A percentile compares a stretch with the other conserved stretches of the same genome.
Evolutionary conservation across 2,797 vertebrate species (phyloP).

Genomic region (Tauraco hartlaubi): DNA sequence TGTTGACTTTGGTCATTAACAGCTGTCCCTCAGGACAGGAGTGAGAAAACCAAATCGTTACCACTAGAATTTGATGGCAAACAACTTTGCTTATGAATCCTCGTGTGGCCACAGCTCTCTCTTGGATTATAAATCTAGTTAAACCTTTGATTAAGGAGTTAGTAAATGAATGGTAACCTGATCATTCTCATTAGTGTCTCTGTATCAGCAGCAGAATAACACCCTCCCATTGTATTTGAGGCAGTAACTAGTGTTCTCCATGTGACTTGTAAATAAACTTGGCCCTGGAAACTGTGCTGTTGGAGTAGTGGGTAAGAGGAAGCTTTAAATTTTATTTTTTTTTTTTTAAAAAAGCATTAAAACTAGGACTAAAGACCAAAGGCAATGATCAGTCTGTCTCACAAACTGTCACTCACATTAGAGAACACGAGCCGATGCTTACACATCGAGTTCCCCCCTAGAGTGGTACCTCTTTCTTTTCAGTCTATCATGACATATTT

Average conservation of each 20-base stretch:
- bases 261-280: background rate
- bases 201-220: background rate
- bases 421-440: background rate
- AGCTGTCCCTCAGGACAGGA: background rate
- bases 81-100: background rate
- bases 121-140: background rate
- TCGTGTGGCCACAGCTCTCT: background rate
- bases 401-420: background rate
- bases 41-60: background rate
- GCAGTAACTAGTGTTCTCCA: background rate
- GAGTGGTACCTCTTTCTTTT: conserved; percentile 6
- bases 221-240: background rate
- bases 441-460: accelerated
- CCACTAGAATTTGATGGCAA: background rate
- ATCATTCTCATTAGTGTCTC: background rate
- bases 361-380: background rate
- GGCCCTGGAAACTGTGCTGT: background rate
- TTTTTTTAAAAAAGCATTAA: background rate
- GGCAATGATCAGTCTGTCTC: background rate
- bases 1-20: background rate
- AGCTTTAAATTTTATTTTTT: background rate
- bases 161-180: background rate
- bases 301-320: background rate
- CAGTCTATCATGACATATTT: background rate
- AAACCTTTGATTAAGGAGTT: background rate